Evolutionary conservation across 2,113 vertebrate genomes (phyloP).

Genomic region (Formicarius rufipectus): DNA sequence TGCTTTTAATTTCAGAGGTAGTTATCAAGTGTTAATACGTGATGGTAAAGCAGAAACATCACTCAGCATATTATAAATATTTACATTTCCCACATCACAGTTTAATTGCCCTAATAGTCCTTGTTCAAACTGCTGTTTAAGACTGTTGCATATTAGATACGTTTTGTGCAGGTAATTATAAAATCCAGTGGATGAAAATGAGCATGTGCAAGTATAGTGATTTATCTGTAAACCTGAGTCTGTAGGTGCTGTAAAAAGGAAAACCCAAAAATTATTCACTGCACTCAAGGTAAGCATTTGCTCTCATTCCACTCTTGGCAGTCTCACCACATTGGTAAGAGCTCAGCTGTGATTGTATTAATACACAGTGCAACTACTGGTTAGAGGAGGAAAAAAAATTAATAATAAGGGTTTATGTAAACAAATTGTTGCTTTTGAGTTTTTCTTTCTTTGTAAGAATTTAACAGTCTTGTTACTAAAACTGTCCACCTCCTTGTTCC

Average conservation of each 20-base stretch:
- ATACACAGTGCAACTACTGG: not conserved
- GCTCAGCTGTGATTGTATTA: not conserved
- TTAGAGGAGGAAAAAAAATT: rapidly evolving
- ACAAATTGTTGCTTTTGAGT: not conserved
- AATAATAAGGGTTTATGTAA: not conserved
- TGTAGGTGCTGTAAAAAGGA: not conserved
- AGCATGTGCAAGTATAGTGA: not conserved
- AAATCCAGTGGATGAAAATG: not conserved
- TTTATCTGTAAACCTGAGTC: not conserved
- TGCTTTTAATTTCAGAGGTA: not conserved
- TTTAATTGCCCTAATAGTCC: not conserved
- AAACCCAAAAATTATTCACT: not conserved
- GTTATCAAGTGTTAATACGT: not conserved
- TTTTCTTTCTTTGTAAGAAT: not conserved
- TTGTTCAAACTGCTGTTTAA: not conserved
- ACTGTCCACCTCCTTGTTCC: not conserved
- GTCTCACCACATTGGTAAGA: not conserved
- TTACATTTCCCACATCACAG: not conserved
- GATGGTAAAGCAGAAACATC: not conserved
- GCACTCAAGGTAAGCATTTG: not conserved
- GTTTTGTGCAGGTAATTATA: not conserved
- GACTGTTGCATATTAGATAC: not conserved
- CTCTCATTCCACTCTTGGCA: not conserved
- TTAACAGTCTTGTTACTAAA: not conserved
- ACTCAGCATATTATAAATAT: not conserved